Conservation (phyloP, 2,797 vertebrate species). For the Bovichtus variegatus region DNA sequence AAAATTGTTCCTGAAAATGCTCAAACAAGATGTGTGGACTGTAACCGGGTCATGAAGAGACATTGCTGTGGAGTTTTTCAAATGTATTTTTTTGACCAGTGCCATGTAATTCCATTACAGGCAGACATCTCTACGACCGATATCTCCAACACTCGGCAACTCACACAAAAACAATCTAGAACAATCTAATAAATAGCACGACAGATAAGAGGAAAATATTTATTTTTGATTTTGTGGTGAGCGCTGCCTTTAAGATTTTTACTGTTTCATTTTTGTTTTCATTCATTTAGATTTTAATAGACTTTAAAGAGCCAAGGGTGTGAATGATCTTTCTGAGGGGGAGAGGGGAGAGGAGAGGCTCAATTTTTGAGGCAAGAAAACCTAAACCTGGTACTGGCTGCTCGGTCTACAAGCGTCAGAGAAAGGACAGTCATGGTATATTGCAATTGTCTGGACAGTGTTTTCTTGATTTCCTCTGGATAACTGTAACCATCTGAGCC, state of each 20-base stretch:
- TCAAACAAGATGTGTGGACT: too few species aligned
- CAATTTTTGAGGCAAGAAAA: conserved; percentile 42
- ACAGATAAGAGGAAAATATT: too few species aligned
- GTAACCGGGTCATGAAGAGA: too few species aligned
- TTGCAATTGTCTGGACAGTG: conserved; percentile 55
- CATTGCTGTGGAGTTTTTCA: too few species aligned
- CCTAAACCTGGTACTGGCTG: conserved; percentile 20
- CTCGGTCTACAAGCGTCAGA: conserved; percentile 25
- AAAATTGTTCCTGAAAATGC: too few species aligned
- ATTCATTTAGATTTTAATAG: conserved; percentile 15
- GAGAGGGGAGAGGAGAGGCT: conserved; percentile 11
- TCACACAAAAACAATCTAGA: too few species aligned
- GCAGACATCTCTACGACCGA: too few species aligned
- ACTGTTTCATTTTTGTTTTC: conserved; percentile 13
- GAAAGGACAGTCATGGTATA: conserved; percentile 34
- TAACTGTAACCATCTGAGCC: conserved; percentile 38
- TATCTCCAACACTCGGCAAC: too few species aligned
- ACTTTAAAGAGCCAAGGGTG: conserved; percentile 8
- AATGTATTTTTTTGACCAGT: too few species aligned
- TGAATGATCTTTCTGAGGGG: conserved; percentile 16
- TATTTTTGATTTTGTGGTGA: too few species aligned
- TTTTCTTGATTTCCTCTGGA: conserved; percentile 48
- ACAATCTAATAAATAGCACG: too few species aligned
- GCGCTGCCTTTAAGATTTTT: neutral
- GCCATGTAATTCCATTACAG: too few species aligned